phyloP scores from a whole-genome alignment of 2,888 invertebrate genomes.

The Altica lythri region DNA sequence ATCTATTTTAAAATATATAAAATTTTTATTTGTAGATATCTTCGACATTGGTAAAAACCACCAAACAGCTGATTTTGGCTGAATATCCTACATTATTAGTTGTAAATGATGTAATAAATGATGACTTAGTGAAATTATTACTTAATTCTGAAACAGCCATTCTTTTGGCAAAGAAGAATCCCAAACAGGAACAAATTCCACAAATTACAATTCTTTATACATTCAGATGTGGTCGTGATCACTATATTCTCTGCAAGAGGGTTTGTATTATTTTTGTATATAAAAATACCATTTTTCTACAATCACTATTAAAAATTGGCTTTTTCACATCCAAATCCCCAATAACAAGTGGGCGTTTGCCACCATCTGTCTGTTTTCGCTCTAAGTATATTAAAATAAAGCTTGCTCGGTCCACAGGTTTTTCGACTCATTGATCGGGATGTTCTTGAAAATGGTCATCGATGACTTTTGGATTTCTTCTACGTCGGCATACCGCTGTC shows the following conservation, averaged over 20 bases:
- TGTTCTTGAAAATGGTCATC: too few species aligned
- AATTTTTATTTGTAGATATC: slow-evolving; percentile 45
- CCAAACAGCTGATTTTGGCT: slow-evolving; percentile 47
- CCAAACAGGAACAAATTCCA: slow-evolving; percentile 38
- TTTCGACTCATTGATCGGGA: too few species aligned
- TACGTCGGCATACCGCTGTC: too few species aligned
- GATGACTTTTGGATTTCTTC: too few species aligned
- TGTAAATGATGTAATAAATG: slow-evolving; percentile 45
- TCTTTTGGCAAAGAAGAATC: slow-evolving; percentile 44
- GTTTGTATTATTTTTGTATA: slow-evolving; percentile 34
- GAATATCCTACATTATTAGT: slow-evolving; percentile 50
- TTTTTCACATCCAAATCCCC: too few species aligned
- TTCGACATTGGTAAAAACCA: slow-evolving; percentile 44
- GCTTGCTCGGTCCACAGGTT: too few species aligned
- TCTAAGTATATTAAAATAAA: too few species aligned
- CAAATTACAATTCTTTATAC: slow-evolving; percentile 45
- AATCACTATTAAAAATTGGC: too few species aligned
- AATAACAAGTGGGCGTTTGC: too few species aligned
- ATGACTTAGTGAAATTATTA: slow-evolving; percentile 47
- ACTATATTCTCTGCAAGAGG: slow-evolving; percentile 50
- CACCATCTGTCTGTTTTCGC: too few species aligned
- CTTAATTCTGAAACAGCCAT: slow-evolving; percentile 46
- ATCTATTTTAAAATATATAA: not conserved
- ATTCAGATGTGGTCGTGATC: slow-evolving; percentile 42
- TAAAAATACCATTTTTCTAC: too few species aligned